Evolutionary conservation across 2,113 vertebrate species (phyloP).

Genomic region (Sminthopsis crassicaudata): DNA sequence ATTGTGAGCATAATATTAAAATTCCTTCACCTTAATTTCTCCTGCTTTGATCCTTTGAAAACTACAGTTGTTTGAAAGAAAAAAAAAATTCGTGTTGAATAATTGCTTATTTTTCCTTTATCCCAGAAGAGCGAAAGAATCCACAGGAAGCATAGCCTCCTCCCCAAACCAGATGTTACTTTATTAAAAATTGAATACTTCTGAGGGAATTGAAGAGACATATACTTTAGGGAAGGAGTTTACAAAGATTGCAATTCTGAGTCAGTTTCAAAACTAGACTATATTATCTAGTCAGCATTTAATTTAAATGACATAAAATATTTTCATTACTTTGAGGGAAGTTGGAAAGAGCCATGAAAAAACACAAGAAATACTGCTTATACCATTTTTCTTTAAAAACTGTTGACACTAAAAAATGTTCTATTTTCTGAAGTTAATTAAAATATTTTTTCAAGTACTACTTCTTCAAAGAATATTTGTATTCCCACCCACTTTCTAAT

Average conservation of each 20-base stretch:
- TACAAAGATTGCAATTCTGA: neutral
- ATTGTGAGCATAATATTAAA: neutral
- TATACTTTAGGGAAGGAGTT: constrained; percentile 38
- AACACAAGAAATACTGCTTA: neutral
- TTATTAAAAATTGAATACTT: constrained; percentile 79
- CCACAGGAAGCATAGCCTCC: constrained; percentile 62
- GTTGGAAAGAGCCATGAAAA: neutral
- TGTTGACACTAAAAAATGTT: neutral
- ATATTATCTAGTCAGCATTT: constrained; percentile 24
- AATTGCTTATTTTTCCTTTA: constrained; percentile 59
- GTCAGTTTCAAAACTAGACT: constrained; percentile 6
- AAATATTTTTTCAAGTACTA: neutral
- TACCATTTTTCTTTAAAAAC: neutral
- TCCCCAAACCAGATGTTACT: constrained; percentile 74
- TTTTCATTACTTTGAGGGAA: neutral
- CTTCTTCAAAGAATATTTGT: neutral
- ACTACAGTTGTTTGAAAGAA: constrained; percentile 61
- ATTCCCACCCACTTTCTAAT: neutral
- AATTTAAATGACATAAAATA: neutral
- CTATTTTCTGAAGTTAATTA: neutral
- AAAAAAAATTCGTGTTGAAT: constrained; percentile 65
- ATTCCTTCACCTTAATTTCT: constrained; percentile 22
- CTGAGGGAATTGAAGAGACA: constrained; percentile 47
- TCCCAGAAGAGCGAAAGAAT: constrained; percentile 49
- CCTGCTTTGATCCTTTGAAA: constrained; percentile 52